Evolutionary conservation across 1,140 invertebrate genomes (phyloP), one percentile per base, ranked within the genome.

Genomic region (Drosophila neocordata): DNA sequence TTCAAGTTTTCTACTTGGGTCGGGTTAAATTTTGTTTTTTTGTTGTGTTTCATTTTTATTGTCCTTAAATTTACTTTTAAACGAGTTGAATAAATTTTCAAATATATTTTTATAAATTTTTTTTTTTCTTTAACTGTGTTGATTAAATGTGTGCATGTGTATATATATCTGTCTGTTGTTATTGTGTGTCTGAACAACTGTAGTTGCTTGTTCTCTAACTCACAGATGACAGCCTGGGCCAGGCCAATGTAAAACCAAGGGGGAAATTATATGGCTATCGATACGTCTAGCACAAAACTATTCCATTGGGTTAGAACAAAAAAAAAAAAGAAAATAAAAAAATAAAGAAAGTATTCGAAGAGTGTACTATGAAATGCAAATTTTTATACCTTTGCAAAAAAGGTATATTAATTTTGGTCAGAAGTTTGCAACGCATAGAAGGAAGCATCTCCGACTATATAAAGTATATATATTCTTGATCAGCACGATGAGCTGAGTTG

Each of bases 221-320:
- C 37, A 62, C 60, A 62, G 44, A 11, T 41, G 59, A 61, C 37
- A 59, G 58, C 37, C 22, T 41, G 35, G 18, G 35, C 58, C 13
- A 13, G 58, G 60, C 60, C 44, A 63, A 63, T 38, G 20, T 48
- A 48, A 60, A 60, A 31, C 53, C 53, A 56, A 13, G 22, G 37
- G 38, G 38, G 13, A 60, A 60, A 60, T 60, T 52, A 63, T 63
- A 31, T 48, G 41, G 41, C 41, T 48, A 48, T 48, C 41, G 41
- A 48, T 48, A 48, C 18, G 41, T 48, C 41, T 8, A 31, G 9
- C 20, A 35, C 5, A 60, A 60, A 60, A 44, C 58, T 60, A 44
- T 60, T 20, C 55, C 18, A 60, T 22, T n/a, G 37, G 57, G 57
- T 18, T 20, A 48, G 15, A 20, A n/a, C n/a, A n/a, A 6, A 31